A percentile compares a stretch with the other conserved stretches of the same genome.
phyloP scores from a whole-genome alignment of 2,888 invertebrate species.

The Tenthredo notha region DNA sequence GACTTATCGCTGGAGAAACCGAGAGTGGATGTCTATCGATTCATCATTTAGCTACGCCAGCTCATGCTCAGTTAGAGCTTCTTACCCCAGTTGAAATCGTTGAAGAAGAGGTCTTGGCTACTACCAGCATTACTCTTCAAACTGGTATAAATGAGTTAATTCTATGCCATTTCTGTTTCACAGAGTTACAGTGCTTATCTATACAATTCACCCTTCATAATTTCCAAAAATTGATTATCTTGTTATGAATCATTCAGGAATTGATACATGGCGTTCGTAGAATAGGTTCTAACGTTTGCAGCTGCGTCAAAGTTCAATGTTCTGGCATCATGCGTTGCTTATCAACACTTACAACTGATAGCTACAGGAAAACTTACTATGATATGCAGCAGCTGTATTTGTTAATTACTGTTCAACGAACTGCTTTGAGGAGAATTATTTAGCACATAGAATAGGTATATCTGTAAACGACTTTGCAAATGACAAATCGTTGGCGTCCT shows the following conservation, averaged over 20 bases:
- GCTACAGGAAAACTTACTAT: conserved; percentile 23
- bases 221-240: conserved; percentile 6
- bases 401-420: not conserved
- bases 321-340: conserved; percentile 19
- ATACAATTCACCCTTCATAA: not conserved
- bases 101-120: conserved; percentile 67
- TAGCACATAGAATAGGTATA: not conserved
- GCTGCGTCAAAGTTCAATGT: conserved; percentile 50
- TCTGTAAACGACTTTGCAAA: conserved; percentile 13
- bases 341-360: conserved; percentile 30
- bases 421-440: not conserved
- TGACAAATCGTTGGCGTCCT: conserved; percentile 44
- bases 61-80: conserved; percentile 70
- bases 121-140: conserved; percentile 63
- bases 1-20: conserved; percentile 72
- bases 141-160: conserved; percentile 64
- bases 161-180: not conserved
- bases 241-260: conserved; percentile 12
- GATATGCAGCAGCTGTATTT: conserved; percentile 14
- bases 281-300: conserved; percentile 16
- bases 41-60: conserved; percentile 74
- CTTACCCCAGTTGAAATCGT: conserved; percentile 63
- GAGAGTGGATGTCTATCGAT: conserved; percentile 73
- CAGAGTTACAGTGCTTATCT: not conserved
- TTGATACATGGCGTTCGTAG: conserved; percentile 3